Base-by-base conservation (phyloP, 2,113 vertebrate species). In the Odontophorus gujanensis region DNA sequence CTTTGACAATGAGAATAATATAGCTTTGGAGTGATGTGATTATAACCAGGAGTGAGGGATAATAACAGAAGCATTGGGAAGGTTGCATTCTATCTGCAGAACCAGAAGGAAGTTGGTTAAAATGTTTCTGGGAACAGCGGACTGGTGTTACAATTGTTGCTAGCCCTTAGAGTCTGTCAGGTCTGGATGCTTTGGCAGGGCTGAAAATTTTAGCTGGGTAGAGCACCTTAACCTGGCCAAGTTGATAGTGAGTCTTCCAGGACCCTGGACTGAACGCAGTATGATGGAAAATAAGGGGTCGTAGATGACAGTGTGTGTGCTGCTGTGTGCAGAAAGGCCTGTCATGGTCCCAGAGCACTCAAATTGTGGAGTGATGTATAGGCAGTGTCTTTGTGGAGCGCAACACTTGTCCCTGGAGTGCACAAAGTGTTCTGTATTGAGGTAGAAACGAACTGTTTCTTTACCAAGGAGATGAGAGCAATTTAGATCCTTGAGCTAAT, bases 401-500 rank as follows among this genome's bases (percentile, higher is more conserved):
- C 53, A 90, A 11, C 34, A 7, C 1, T 0, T 15, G 74, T 84
- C 55, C 81, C 75, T 28, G 0, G 7, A 85, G 90, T 9, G 36
- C 43, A 5, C 6, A 26, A 55, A 74, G 72, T 42, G 74, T 69
- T 89, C 72, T 6, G 9, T 21, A 19, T 45, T 75, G 26, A 92
- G 78, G 86, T 72, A 69, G 80, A 63, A 87, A 89, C 18, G 69
- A 84, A 79, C 81, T 93, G 65, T 85, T 95, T 88, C 93, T 87
- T 93, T 91, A 91, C 88, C 91, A 96, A 91, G 81, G 84, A 96
- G 88, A 91, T 92, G 88, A 95, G 93, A 93, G 68, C 95, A 92
- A 92, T 96, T 95, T 91, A 96, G 93, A 73, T 97, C 92, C 92
- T 97, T 73, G 81, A 93, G 90, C 86, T 97, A 82, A 96, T 97